Evolutionary conservation across 2,888 invertebrate species (phyloP).

Genomic region (Parnassius orleans): DNA sequence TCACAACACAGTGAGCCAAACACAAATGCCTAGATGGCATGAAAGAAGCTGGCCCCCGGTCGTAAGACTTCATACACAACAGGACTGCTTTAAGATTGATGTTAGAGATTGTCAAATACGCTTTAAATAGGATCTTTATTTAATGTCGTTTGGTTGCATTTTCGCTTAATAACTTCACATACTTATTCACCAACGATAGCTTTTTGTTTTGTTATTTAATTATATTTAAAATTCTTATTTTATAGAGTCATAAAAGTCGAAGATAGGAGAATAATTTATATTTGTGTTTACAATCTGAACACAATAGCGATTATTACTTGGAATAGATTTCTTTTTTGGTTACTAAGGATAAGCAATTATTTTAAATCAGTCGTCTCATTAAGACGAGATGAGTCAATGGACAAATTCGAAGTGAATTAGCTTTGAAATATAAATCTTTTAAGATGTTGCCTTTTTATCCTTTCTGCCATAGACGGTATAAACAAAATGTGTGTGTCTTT

Average conservation of each 20-base stretch:
- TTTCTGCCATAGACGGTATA: too few species aligned
- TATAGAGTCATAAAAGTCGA: slow-evolving; percentile 16
- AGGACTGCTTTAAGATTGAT: slow-evolving; percentile 6
- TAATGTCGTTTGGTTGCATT: too few species aligned
- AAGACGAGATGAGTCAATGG: slow-evolving; percentile 15
- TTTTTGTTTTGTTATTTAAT: slow-evolving; percentile 19
- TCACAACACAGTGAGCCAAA: slow-evolving; percentile 42
- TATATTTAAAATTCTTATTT: slow-evolving; percentile 7
- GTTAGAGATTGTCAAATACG: not conserved
- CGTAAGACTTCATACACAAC: slow-evolving; percentile 35
- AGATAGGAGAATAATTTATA: slow-evolving; percentile 10
- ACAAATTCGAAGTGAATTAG: slow-evolving; percentile 18
- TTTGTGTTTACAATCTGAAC: slow-evolving; percentile 5
- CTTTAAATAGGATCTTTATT: slow-evolving; percentile 4
- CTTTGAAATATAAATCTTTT: slow-evolving; percentile 6
- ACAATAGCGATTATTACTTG: slow-evolving; percentile 19
- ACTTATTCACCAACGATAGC: not conserved
- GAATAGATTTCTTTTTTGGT: slow-evolving; percentile 8
- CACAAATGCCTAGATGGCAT: slow-evolving; percentile 49
- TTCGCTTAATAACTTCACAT: too few species aligned
- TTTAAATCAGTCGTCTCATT: slow-evolving; percentile 19
- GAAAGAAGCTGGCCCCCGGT: slow-evolving; percentile 50
- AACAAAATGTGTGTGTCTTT: too few species aligned
- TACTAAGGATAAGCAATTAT: slow-evolving; percentile 15
- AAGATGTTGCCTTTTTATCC: slow-evolving; percentile 3